These are phyloP conservation scores for Prunella fulvescens DNA, from an alignment of 2,113 vertebrate genomes.

Conservation along the genomic window DNA sequence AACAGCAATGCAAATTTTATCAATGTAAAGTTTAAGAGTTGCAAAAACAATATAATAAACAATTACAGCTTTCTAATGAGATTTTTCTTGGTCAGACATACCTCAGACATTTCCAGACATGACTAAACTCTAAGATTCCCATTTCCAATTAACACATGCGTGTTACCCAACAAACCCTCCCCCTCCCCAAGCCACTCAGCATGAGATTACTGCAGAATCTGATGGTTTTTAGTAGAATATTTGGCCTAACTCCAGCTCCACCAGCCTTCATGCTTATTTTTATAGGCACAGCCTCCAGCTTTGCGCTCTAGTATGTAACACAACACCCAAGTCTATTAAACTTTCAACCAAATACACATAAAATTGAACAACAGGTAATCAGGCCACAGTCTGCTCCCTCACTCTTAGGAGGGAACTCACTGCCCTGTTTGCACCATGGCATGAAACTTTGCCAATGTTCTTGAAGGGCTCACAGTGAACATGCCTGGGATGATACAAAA, in stretches of 20 bases:
- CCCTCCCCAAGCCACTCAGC: not conserved
- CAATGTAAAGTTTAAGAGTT: not conserved
- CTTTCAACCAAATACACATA: not conserved
- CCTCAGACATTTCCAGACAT: conserved; percentile 37
- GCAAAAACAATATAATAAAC: not conserved
- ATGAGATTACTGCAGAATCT: conserved; percentile 9
- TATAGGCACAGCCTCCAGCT: conserved; percentile 46
- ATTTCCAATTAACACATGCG: not conserved
- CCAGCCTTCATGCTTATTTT: conserved; percentile 41
- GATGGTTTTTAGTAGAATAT: not conserved
- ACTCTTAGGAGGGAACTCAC: not conserved
- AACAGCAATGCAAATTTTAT: not conserved
- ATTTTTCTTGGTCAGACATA: conserved; percentile 27
- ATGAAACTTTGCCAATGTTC: not conserved
- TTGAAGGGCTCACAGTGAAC: not conserved
- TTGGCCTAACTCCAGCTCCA: conserved; percentile 20
- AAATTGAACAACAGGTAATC: conserved; percentile 38
- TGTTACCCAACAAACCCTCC: not conserved
- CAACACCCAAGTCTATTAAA: conserved; percentile 43
- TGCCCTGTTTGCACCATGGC: not conserved
- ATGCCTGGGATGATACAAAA: not conserved
- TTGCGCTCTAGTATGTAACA: not conserved
- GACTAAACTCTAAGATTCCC: conserved; percentile 26
- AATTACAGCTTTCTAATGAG: not conserved
- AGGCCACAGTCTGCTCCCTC: not conserved